Evolutionary conservation across 30 jellyfish, hydroid and myxozoan genomes (phyloP).

Genomic region (Pseudorhiza aurosa): DNA sequence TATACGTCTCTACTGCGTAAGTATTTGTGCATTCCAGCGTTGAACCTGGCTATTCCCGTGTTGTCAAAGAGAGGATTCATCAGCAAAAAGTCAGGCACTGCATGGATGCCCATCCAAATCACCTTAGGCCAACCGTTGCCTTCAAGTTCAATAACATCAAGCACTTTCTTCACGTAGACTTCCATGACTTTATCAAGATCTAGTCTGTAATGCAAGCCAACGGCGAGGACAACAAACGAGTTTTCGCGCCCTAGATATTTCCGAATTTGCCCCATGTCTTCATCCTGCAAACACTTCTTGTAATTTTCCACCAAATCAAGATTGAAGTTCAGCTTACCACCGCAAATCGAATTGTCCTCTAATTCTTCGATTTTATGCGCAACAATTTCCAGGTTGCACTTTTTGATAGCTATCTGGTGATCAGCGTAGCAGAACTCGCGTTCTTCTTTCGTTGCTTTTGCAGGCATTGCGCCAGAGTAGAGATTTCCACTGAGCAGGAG

Average conservation of each 20-base stretch:
- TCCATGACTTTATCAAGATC: constrained; percentile 45
- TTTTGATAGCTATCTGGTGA: constrained; percentile 74
- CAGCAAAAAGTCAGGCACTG: constrained; percentile 74
- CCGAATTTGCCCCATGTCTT: constrained; percentile 48
- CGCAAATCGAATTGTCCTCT: constrained; percentile 62
- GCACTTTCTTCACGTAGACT: constrained; percentile 52
- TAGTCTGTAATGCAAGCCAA: constrained; percentile 88
- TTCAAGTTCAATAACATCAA: constrained; percentile 50
- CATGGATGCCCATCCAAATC: constrained; percentile 92
- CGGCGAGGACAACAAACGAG: constrained; percentile 79
- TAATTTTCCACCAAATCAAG: constrained; percentile 83
- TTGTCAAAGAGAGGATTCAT: constrained; percentile 57
- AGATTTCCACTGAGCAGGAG: constrained; percentile 76
- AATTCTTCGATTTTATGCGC: constrained; percentile 70
- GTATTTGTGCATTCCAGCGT: constrained; percentile 56
- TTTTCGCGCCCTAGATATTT: constrained; percentile 47
- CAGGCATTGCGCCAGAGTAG: constrained; percentile 73
- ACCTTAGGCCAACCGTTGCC: constrained; percentile 94
- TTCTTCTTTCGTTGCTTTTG: constrained; percentile 51
- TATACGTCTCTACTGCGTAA: constrained; percentile 49
- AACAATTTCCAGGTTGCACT: constrained; percentile 74
- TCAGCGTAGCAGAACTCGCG: constrained; percentile 77
- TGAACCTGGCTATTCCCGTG: constrained; percentile 59
- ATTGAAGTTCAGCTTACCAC: constrained; percentile 53
- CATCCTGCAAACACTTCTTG: constrained; percentile 52